Evolutionary conservation across 2,797 vertebrate species (phyloP), one percentile per base, ranked within the genome.

Genomic region (Cynopterus sphinx): DNA sequence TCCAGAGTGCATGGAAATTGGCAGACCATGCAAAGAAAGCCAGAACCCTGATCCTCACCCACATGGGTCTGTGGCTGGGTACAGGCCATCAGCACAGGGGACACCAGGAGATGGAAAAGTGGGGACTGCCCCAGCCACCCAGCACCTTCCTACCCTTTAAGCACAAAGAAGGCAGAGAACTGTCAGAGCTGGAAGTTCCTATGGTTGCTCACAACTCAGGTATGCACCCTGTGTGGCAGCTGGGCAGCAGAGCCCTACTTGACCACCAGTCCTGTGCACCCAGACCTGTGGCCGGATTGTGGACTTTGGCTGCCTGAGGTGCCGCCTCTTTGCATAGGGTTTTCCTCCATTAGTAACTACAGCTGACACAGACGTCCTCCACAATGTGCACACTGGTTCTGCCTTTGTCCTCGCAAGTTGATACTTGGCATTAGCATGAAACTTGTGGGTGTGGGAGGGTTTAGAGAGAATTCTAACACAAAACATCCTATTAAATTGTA

Each of bases 381-480:
- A 97, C 98, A 97, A 98, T 98, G 98, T 99, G 99, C 99, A 98
- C 99, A 99, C 98, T 98, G 98, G 98, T 98, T 99, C 98, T 98
- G 98, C 99, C 99, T 99, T 99, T 99, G 99, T 98, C 98, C 98
- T 99, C 98, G 98, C 99, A 99, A 99, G 98, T 98, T 99, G 98
- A 99, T 99, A 99, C 98, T 99, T 99, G 98, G 99, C 61, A 98
- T 99, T 99, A 99, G 99, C 99, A 99, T 99, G 99, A 98, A 98
- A 99, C 98, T 98, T 99, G 94, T 95, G 95, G 96, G 96, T 46
- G 57, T 98, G 36, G 90, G 96, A 97, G 94, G 85, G 68, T 95
- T 97, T 95, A 85, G 77, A 94, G 97, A 86, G 94, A 89, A 98
- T 98, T 98, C 98, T 98, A 98, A 98, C 98, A 98, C 98, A 98